Evolutionary conservation across 2,797 vertebrate species (phyloP).

Genomic region (Mergus octosetaceus): DNA sequence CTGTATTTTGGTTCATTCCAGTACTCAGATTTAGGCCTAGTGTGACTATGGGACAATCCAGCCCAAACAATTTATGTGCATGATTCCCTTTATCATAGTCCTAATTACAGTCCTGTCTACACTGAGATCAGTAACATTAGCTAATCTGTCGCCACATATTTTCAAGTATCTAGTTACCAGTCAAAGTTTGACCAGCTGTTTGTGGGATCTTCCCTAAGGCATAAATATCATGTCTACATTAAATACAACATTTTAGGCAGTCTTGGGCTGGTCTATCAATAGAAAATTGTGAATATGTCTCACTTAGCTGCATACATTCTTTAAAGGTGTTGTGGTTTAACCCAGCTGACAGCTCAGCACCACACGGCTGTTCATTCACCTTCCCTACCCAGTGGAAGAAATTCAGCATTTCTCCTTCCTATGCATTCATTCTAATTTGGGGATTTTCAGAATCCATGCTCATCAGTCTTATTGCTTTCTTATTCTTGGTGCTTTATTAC

Average conservation of each 20-base stretch:
- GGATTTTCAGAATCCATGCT: too few relatives aligned
- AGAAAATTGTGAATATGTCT: background rate
- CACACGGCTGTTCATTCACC: too few relatives aligned
- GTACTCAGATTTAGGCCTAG: background rate
- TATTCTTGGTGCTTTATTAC: too few relatives aligned
- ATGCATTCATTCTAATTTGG: too few relatives aligned
- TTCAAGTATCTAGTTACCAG: background rate
- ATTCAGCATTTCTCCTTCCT: too few relatives aligned
- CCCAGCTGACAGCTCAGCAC: too few relatives aligned
- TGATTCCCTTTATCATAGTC: background rate
- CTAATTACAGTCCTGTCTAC: background rate
- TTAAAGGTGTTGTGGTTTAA: background rate
- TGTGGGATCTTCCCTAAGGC: background rate
- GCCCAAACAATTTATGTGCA: background rate
- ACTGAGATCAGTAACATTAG: background rate
- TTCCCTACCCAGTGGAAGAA: too few relatives aligned
- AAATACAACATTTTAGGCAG: background rate
- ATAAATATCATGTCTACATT: background rate
- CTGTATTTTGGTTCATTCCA: background rate
- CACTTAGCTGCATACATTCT: background rate
- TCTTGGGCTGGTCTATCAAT: background rate
- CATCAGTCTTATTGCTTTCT: too few relatives aligned
- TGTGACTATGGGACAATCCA: background rate
- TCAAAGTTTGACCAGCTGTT: background rate
- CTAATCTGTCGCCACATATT: background rate